A percentile compares a stretch with the other conserved stretches of the same genome.
These are phyloP conservation scores for Harlomillsia oculata DNA, from an alignment of 1,140 invertebrate species.

Conservation along the genomic window DNA sequence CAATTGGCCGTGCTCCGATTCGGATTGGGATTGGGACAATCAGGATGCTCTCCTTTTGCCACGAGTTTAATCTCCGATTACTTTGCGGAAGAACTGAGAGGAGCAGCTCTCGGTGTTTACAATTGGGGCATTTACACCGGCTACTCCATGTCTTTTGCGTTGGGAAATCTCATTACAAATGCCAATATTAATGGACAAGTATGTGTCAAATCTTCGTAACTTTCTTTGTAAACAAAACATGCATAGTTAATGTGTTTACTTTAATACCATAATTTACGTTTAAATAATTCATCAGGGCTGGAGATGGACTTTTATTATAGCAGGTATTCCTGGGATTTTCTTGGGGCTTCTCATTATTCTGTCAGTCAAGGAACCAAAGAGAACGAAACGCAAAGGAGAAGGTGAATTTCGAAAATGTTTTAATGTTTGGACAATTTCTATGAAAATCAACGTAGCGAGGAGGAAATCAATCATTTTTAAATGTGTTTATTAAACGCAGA, in stretches of 20 bases:
- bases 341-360: constrained; percentile 40
- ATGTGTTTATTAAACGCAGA: background rate
- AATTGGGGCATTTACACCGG: constrained; percentile 45
- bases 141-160: constrained; percentile 43
- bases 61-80: constrained; percentile 42
- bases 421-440: background rate
- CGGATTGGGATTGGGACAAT: constrained; percentile 42
- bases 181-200: constrained; percentile 40
- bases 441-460: background rate
- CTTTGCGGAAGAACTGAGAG: constrained; percentile 38
- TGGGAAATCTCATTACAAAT: constrained; percentile 43
- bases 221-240: background rate
- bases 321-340: constrained; percentile 41
- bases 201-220: constrained; percentile 29
- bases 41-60: constrained; percentile 44
- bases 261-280: background rate
- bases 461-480: background rate
- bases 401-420: background rate
- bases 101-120: constrained; percentile 42
- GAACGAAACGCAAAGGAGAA: constrained; percentile 13
- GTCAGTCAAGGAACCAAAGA: constrained; percentile 41
- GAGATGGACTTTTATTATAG: constrained; percentile 43
- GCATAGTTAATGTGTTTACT: background rate
- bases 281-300: constrained; percentile 36
- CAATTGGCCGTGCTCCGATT: constrained; percentile 42